Evolutionary conservation across 2,888 invertebrate genomes (phyloP).

Genomic region (Heteromurus nitidus): DNA sequence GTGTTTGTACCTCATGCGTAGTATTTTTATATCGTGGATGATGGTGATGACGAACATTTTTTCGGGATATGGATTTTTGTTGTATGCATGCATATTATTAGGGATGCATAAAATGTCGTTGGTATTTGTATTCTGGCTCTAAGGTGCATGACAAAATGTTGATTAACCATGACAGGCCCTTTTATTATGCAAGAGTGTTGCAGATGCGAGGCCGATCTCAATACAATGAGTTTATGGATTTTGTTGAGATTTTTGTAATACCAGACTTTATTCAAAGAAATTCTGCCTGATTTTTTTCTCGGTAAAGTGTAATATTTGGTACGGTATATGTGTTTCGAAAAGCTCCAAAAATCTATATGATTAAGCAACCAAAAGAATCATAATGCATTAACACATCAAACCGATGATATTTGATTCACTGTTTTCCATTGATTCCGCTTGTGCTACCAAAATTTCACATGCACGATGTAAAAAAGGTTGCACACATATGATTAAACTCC

Average conservation of each 20-base stretch:
- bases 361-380: too few relatives aligned
- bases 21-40: neutral
- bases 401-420: too few relatives aligned
- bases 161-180: constrained; percentile 73
- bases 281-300: constrained; percentile 20
- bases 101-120: constrained; percentile 42
- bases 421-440: too few relatives aligned
- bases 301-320: too few relatives aligned
- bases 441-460: too few relatives aligned
- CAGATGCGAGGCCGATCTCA: constrained; percentile 41
- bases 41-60: neutral
- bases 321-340: too few relatives aligned
- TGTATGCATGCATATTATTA: constrained; percentile 23
- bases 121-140: constrained; percentile 7
- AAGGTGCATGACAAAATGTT: constrained; percentile 74
- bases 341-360: too few relatives aligned
- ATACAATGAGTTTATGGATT: neutral
- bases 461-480: too few relatives aligned
- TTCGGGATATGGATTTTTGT: neutral
- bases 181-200: constrained; percentile 69
- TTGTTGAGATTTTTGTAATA: constrained; percentile 9
- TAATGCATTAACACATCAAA: too few relatives aligned
- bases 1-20: too few relatives aligned
- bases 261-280: constrained; percentile 2
- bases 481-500: too few relatives aligned